A percentile compares a stretch with the other conserved stretches of the same genome.
These are phyloP conservation scores for Oegoconia quadripuncta DNA, from an alignment of 2,888 invertebrate species.

Conservation along the genomic window DNA sequence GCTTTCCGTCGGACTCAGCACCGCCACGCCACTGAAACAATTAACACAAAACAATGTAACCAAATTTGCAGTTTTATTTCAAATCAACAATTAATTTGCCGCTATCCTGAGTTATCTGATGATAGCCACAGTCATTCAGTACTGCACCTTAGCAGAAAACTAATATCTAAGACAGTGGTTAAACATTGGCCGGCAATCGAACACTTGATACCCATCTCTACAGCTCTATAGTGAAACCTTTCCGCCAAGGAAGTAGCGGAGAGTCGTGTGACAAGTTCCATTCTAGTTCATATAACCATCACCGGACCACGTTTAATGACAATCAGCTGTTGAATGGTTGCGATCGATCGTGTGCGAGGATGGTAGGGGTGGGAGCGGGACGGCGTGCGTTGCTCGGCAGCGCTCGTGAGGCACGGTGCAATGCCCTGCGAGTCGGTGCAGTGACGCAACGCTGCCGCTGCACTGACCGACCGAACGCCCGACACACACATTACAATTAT, in stretches of 20 bases:
- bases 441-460: slow-evolving; percentile 64
- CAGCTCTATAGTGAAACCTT: too few species aligned
- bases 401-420: slow-evolving; percentile 57
- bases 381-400: slow-evolving; percentile 26
- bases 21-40: slow-evolving; percentile 89
- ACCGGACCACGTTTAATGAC: slow-evolving; percentile 39
- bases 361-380: slow-evolving; percentile 35
- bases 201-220: too few species aligned
- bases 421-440: slow-evolving; percentile 65
- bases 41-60: slow-evolving; percentile 11
- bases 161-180: too few species aligned
- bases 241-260: not conserved
- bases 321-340: slow-evolving; percentile 64
- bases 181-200: too few species aligned
- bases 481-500: slow-evolving; percentile 38
- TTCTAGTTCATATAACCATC: slow-evolving; percentile 20
- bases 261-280: too few species aligned
- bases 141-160: too few species aligned
- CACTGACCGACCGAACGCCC: slow-evolving; percentile 60
- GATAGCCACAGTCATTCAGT: too few species aligned
- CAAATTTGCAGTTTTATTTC: not conserved
- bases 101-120: not conserved
- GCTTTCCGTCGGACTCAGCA: slow-evolving; percentile 87
- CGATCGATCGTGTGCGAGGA: slow-evolving; percentile 50
- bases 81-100: not conserved